Percentiles rank a stretch among this genome's conserved stretches.
phyloP scores from a whole-genome alignment of 2,113 vertebrate genomes.

The Megaptera novaeangliae region DNA sequence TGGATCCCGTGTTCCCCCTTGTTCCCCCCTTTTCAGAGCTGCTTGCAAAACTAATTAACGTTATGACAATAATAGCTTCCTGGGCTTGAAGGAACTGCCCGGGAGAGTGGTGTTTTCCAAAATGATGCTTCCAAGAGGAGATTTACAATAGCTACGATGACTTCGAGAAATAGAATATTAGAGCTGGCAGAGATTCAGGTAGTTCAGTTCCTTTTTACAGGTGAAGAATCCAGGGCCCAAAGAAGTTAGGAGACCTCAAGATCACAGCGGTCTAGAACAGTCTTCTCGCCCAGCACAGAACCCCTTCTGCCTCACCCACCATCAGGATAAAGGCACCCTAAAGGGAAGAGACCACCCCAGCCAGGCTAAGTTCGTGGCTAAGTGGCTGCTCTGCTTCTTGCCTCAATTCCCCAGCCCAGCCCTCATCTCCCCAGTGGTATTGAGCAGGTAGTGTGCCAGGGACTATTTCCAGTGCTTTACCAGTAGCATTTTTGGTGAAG shows the following conservation, averaged over 20 bases:
- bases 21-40: neutral
- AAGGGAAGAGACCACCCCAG: neutral
- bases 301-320: neutral
- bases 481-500: neutral
- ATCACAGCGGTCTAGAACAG: neutral
- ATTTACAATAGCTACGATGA: neutral
- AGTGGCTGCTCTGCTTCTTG: neutral
- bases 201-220: neutral
- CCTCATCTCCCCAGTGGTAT: neutral
- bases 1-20: neutral
- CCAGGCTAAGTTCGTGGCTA: neutral
- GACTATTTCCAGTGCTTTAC: neutral
- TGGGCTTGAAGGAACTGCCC: neutral
- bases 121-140: slow-evolving; percentile 15
- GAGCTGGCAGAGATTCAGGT: neutral
- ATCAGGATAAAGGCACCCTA: neutral
- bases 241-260: neutral
- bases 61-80: neutral
- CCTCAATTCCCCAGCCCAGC: neutral
- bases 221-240: neutral
- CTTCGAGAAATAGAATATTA: neutral
- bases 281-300: neutral
- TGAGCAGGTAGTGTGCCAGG: neutral
- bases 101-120: slow-evolving; percentile 19
- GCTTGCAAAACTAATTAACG: neutral